Evolutionary conservation across 2,113 vertebrate species (phyloP), one percentile per base, ranked within the genome.

Genomic region (Odontesthes bonariensis): DNA sequence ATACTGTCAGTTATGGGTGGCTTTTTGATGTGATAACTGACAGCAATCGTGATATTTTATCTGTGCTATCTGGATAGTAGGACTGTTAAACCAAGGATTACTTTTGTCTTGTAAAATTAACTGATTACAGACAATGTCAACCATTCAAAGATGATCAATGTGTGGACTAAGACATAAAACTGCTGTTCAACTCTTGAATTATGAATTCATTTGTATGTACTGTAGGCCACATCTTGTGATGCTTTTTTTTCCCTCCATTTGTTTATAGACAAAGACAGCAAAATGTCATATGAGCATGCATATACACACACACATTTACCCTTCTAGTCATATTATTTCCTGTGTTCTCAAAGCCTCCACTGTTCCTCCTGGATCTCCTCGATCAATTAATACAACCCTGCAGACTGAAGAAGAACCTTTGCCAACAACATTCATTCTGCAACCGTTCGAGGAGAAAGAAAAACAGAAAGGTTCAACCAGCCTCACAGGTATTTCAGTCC

Each of bases 261-360:
- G 27, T 22, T 68, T 27, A 44, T n/a, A 32, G 8, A 16, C 13
- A 38, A n/a, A 60, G 5, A 27, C 32, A 61, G 6, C 19, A 51
- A 12, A 62, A 19, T 33, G 22, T 88, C 73, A 69, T 51, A 84
- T 77, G 60, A 73, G 23, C 62, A 59, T 33, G 33, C 14, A 40
- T 40, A 66, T 38, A 44, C 17, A 71, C 2, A 71, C 2, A 14
- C 8, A 33, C 3, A 46, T 1, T n/a, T 32, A 72, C 17, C 2
- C 14, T 19, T 61, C 9, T 27, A 20, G 22, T 74, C 52, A 47
- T 33, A 16, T 54, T 59, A 17, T 4, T 0, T 70, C 33, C 66
- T 76, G 46, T 77, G 46, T 22, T 72, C 40, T 88, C 73, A 77
- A 90, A 92, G 89, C 73, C 42, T 35, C 79, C 57, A 67, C 67